Percentiles rank a stretch among this genome's conserved stretches.
phyloP scores from a whole-genome alignment of 2,797 vertebrate genomes.

The Philypnodon macrostomus region DNA sequence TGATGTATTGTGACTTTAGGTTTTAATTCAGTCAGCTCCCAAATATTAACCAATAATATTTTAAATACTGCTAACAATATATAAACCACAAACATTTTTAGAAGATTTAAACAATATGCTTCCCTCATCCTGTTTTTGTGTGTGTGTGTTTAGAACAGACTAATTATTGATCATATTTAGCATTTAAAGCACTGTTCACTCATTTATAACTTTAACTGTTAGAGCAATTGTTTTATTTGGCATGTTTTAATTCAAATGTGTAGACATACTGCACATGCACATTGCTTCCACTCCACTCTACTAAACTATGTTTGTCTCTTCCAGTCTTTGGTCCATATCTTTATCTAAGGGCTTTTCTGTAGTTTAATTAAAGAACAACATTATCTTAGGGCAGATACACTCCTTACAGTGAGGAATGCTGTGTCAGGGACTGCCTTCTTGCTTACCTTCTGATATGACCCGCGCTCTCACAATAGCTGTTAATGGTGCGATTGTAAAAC shows the following conservation, averaged over 20 bases:
- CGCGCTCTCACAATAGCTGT: slow-evolving; percentile 40
- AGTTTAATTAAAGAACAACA: slow-evolving; percentile 82
- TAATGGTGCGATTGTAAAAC: slow-evolving; percentile 64
- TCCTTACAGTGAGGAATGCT: slow-evolving; percentile 51
- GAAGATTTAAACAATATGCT: too few species aligned
- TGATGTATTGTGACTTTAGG: too few species aligned
- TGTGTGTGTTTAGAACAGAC: too few species aligned
- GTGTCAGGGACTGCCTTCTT: slow-evolving; percentile 36
- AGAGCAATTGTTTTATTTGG: slow-evolving; percentile 62
- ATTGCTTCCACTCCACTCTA: neutral
- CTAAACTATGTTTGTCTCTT: slow-evolving; percentile 30
- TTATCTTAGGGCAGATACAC: slow-evolving; percentile 66
- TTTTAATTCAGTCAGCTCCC: too few species aligned
- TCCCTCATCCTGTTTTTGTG: too few species aligned
- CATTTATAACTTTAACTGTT: too few species aligned
- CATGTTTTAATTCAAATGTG: slow-evolving; percentile 34
- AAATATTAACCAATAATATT: too few species aligned
- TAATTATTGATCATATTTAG: too few species aligned
- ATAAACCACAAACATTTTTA: too few species aligned
- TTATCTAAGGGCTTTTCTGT: slow-evolving; percentile 22
- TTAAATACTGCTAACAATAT: too few species aligned
- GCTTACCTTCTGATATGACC: slow-evolving; percentile 27
- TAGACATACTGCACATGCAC: neutral
- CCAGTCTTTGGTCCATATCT: slow-evolving; percentile 36
- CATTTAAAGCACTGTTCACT: too few species aligned